A percentile compares a stretch with the other conserved stretches of the same genome.
Evolutionary conservation across 2,888 invertebrate genomes (phyloP).

Genomic region (Lottia gigantea): DNA sequence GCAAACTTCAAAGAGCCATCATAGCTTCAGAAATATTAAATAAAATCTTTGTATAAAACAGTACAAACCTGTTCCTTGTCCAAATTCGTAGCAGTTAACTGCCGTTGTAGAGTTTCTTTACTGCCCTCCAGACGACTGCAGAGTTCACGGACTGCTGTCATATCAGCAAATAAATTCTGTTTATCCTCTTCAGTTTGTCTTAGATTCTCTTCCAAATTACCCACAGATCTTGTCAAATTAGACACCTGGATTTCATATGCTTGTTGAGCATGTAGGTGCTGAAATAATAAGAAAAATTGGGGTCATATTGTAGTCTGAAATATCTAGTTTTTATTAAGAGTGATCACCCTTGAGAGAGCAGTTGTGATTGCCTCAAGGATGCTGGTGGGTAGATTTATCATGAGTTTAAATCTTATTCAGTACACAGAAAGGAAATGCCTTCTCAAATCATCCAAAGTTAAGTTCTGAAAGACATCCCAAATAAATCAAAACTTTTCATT

Average conservation of each 20-base stretch:
- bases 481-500: background rate
- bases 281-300: background rate
- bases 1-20: too few relatives aligned
- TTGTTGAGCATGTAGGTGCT: constrained; percentile 61
- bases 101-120: constrained; percentile 65
- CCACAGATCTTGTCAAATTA: constrained; percentile 60
- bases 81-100: constrained; percentile 60
- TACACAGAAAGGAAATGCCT: too few relatives aligned
- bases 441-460: too few relatives aligned
- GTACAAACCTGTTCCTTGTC: constrained; percentile 65
- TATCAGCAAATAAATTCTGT: constrained; percentile 61
- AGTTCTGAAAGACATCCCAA: too few relatives aligned
- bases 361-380: too few relatives aligned
- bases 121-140: constrained; percentile 64
- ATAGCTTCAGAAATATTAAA: too few relatives aligned
- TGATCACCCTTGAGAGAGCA: too few relatives aligned
- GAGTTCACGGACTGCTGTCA: constrained; percentile 65
- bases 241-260: constrained; percentile 65
- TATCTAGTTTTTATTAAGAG: too few relatives aligned
- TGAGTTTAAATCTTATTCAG: too few relatives aligned
- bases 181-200: constrained; percentile 62
- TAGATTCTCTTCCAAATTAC: constrained; percentile 62
- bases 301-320: too few relatives aligned
- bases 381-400: too few relatives aligned
- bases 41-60: too few relatives aligned